These are phyloP conservation scores for Podarcis lilfordi DNA, from an alignment of 2,797 vertebrate species.

Conservation along the genomic window DNA sequence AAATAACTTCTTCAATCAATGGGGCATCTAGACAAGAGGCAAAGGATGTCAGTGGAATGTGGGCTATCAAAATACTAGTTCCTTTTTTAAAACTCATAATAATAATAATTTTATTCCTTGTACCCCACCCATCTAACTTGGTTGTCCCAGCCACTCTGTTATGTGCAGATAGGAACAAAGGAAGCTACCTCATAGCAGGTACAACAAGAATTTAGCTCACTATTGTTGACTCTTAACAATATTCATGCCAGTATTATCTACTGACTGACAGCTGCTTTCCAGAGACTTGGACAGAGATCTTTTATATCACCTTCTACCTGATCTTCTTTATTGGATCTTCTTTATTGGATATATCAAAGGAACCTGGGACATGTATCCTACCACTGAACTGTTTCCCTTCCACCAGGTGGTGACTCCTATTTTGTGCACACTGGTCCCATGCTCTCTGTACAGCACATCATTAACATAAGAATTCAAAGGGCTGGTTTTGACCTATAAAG, in stretches of 20 bases:
- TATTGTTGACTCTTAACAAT: neutral
- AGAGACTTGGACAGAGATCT: neutral
- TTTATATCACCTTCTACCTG: neutral
- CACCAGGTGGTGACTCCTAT: neutral
- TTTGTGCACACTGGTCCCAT: neutral
- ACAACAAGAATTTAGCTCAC: neutral
- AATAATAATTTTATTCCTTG: too few relatives aligned
- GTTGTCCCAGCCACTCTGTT: neutral
- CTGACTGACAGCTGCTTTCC: neutral
- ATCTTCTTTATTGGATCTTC: neutral
- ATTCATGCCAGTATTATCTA: too few relatives aligned
- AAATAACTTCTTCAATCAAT: slow-evolving; percentile 9
- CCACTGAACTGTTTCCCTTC: neutral
- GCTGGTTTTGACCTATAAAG: too few relatives aligned
- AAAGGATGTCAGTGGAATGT: neutral
- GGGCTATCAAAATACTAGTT: neutral
- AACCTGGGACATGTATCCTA: neutral
- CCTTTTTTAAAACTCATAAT: neutral
- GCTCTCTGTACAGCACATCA: neutral
- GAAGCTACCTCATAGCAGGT: neutral
- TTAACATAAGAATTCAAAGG: too few relatives aligned
- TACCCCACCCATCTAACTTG: too few relatives aligned
- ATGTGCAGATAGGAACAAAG: neutral
- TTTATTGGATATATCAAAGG: neutral
- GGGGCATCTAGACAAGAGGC: neutral